Evolutionary conservation across 2,113 vertebrate species (phyloP).

Genomic region (Anoura caudifer): DNA sequence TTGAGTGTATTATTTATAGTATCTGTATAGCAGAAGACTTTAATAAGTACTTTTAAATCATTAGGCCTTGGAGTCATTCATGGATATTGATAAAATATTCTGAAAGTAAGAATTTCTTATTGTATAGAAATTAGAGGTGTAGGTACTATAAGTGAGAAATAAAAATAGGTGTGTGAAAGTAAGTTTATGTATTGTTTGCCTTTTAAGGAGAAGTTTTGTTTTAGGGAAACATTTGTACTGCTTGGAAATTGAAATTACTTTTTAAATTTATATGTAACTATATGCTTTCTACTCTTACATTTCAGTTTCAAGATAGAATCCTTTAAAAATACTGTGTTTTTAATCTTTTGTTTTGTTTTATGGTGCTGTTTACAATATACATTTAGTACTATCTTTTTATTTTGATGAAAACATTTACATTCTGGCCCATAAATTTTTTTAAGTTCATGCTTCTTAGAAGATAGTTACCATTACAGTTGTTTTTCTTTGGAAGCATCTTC

Average conservation of each 20-base stretch:
- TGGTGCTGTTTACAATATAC: background rate
- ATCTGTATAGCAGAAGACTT: background rate
- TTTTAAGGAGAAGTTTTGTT: slow-evolving; percentile 21
- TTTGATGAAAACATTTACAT: slow-evolving; percentile 24
- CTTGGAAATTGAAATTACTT: slow-evolving; percentile 18
- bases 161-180: background rate
- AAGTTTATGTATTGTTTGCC: background rate
- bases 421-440: slow-evolving; percentile 2
- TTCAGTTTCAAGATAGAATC: background rate
- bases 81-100: background rate
- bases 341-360: background rate
- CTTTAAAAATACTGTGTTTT: slow-evolving; percentile 1
- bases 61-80: background rate
- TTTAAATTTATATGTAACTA: background rate
- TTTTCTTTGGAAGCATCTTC: background rate
- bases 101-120: slow-evolving; percentile 16
- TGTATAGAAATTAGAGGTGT: background rate
- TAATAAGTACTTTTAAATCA: background rate
- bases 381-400: slow-evolving; percentile 7
- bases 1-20: background rate
- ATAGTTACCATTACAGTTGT: background rate
- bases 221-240: slow-evolving; percentile 6
- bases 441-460: background rate
- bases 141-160: slow-evolving; percentile 5
- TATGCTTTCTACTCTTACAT: slow-evolving; percentile 19